These are phyloP conservation scores for Petaurus breviceps DNA, from an alignment of 2,113 vertebrate species.

Conservation along the genomic window DNA sequence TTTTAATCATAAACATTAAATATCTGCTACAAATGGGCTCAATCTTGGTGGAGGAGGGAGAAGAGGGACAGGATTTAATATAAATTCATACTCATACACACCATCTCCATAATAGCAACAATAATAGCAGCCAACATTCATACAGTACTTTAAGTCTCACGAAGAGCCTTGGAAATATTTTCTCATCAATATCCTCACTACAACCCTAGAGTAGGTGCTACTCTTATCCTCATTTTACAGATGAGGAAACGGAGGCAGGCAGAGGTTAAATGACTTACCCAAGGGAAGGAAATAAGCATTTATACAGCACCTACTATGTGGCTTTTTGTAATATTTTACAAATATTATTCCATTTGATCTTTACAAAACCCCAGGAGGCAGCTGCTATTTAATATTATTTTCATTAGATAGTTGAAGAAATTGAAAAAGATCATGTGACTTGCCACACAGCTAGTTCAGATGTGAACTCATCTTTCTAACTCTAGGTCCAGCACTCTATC, in stretches of 20 bases:
- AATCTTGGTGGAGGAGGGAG: background rate
- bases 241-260: background rate
- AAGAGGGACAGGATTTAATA: background rate
- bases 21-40: background rate
- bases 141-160: background rate
- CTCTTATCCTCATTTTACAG: background rate
- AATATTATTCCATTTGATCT: background rate
- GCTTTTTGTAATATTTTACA: background rate
- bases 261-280: background rate
- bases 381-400: background rate
- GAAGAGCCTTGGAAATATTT: background rate
- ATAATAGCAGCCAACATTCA: background rate
- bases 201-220: background rate
- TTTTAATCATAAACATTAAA: background rate
- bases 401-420: background rate
- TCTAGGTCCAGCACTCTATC: background rate
- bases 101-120: background rate
- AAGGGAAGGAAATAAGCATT: background rate
- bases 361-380: background rate
- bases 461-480: background rate
- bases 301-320: background rate
- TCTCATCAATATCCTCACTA: background rate
- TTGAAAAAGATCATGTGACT: background rate
- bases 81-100: background rate
- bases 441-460: background rate